Conservation (phyloP, 2,797 vertebrate species). For the Micromesistius poutassou region DNA sequence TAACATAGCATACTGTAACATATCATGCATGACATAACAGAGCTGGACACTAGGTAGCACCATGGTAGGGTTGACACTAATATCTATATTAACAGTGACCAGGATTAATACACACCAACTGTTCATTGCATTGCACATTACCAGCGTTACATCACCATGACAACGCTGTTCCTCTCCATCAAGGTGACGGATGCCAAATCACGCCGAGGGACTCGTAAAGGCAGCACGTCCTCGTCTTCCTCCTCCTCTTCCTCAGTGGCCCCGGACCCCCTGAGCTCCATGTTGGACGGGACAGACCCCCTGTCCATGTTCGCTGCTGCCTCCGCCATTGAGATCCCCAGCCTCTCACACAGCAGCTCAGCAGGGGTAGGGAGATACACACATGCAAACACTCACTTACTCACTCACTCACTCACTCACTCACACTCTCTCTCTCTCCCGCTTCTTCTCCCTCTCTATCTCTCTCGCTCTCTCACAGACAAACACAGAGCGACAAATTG, state of each 20-base stretch:
- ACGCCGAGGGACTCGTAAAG: constrained; percentile 84
- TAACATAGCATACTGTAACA: too few species aligned
- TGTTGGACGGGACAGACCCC: constrained; percentile 91
- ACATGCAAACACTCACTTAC: background rate
- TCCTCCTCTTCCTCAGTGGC: constrained; percentile 86
- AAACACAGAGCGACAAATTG: too few species aligned
- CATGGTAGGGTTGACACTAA: too few species aligned
- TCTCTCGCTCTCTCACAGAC: too few species aligned
- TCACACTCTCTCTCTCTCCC: too few species aligned
- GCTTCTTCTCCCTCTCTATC: too few species aligned
- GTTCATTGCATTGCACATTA: too few species aligned
- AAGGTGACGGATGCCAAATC: constrained; percentile 90
- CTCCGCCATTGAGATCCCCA: constrained; percentile 51
- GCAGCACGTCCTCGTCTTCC: constrained; percentile 87
- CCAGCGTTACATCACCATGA: too few species aligned
- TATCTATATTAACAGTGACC: too few species aligned
- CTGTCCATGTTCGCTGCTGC: constrained; percentile 89
- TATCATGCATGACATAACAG: background rate
- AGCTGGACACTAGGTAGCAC: too few species aligned
- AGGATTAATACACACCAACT: too few species aligned
- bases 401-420: background rate
- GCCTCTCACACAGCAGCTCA: constrained; percentile 60
- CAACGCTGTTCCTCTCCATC: background rate
- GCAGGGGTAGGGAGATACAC: constrained; percentile 57
- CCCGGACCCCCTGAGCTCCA: constrained; percentile 87